Evolutionary conservation across 1,140 invertebrate genomes (phyloP), one percentile per base, ranked within the genome.

Genomic region (Stratiolaelaps scimitus): DNA sequence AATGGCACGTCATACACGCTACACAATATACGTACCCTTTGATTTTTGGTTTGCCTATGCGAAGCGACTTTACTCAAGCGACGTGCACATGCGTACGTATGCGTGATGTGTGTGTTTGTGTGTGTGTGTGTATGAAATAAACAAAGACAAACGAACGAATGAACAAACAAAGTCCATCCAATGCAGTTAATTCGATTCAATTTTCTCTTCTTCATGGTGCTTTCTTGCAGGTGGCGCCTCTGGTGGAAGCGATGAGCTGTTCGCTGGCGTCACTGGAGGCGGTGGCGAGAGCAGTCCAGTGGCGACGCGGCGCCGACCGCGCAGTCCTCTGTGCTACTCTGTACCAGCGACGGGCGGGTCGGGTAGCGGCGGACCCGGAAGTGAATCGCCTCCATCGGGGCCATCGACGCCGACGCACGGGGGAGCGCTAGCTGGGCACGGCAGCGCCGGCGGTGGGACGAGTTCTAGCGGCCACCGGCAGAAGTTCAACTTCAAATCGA

Each of bases 401-500:
- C 53, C 23, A 20, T 26, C 53, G 34, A 60, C 53, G 20, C 53
- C 53, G 15, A 15, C 20, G 15, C 34, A 40, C 34, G 34, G 34
- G 4, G 53, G 15, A 20, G 26, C 23, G 13, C 53, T 23, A 26
- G 34, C 26, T 10, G 15, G 15, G 17, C 53, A 60, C 4, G 34
- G 34, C 23, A 26, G 34, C 26, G 53, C 15, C 15, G 15, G 34
- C 53, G 4, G 34, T 40, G 34, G 5, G 4, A 40, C 34, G 34
- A 10, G 34, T 40, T 40, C 34, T 40, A 10, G 34, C 4, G 34
- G 34, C 34, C 26, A 60, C 20, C 17, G 34, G 23, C 53, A 60
- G 34, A 60, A 60, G 53, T 60, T 60, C 23, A 60, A 60, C 53
- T 60, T 60, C 53, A 60, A 60, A 60, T 60, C 53, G 15, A 60